These are phyloP conservation scores for Trichomycterus rosablanca DNA, from an alignment of 2,113 vertebrate species.

Conservation along the genomic window DNA sequence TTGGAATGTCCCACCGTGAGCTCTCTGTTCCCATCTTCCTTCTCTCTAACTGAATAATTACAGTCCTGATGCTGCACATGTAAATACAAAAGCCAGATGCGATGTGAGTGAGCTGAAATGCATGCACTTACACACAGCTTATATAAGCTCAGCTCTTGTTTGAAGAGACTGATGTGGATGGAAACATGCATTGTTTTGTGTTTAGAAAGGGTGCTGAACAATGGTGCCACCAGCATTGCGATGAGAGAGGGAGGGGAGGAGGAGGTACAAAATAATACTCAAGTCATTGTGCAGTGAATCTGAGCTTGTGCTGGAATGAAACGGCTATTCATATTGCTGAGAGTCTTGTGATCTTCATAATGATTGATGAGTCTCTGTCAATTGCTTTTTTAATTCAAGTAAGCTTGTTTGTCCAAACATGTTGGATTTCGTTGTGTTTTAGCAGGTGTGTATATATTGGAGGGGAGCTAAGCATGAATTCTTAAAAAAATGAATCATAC, in stretches of 20 bases:
- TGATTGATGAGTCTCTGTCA: neutral
- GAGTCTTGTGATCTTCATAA: neutral
- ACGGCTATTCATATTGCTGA: neutral
- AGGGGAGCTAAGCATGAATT: too few species aligned
- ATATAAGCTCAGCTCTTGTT: too few species aligned
- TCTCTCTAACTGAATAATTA: slow-evolving; percentile 22
- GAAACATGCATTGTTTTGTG: neutral
- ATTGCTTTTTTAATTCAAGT: neutral
- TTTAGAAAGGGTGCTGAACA: neutral
- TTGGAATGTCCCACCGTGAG: slow-evolving; percentile 18
- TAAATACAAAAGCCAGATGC: slow-evolving; percentile 18
- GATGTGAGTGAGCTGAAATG: neutral
- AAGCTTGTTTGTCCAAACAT: too few species aligned
- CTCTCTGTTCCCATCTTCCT: slow-evolving; percentile 5
- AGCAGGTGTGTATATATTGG: too few species aligned
- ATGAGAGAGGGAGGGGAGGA: slow-evolving; percentile 5
- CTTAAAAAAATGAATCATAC: too few species aligned
- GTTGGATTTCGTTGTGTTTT: slow-evolving; percentile 4
- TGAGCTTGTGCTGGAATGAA: neutral
- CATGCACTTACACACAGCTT: neutral
- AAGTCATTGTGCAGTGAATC: slow-evolving; percentile 12
- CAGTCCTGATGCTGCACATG: slow-evolving; percentile 6
- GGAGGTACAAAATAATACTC: slow-evolving; percentile 18
- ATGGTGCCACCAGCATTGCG: neutral
- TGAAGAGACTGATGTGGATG: neutral